Evolutionary conservation across 1,140 invertebrate genomes (phyloP), one percentile per base, ranked within the genome.

Genomic region (Rhopalosiphum padi): DNA sequence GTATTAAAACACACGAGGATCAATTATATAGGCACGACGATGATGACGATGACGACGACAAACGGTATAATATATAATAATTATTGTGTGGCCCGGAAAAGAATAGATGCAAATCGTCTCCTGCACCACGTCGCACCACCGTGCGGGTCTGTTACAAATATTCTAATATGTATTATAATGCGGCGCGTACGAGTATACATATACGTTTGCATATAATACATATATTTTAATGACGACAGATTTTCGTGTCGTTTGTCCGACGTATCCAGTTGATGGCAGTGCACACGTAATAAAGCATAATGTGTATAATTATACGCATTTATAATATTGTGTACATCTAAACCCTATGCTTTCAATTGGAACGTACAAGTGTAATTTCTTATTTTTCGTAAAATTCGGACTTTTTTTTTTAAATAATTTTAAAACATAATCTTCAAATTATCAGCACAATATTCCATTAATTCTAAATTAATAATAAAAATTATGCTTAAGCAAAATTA

Each of bases 21-120:
- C 91, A 93, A 93, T 93, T 93, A 93, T 93, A 93, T 48, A 23
- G 30, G 7, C 37, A 55, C 35, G 23, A n/a, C 43, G 43, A 23
- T 15, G 60, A 37, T 25, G 68, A n/a, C 37, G 2, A 43, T 37
- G 82, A 41, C 83, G 3, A 35, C 8, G n/a, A 37, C 23, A 25
- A 77, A 77, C 60, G 60, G 60, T n/a, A 77, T n/a, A 41, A 41
- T 41, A 41, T 41, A 41, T 41, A 3, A 41, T 41, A 41, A 8
- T 90, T 2, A 55, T 51, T 92, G 55, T 51, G 91, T 93, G 46
- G 11, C 46, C 82, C 91, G 82, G 77, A 83, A 85, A 53, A 92
- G 83, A 86, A 30, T 41, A 37, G 82, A 43, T 30, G 77, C 21
- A 23, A 83, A 83, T 55, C 68, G 43, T n/a, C 60, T 18, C 15